A percentile compares a stretch with the other conserved stretches of the same genome.
phyloP scores from a whole-genome alignment of 92 coral and sea anemone genomes.

The Siderastrea siderea region DNA sequence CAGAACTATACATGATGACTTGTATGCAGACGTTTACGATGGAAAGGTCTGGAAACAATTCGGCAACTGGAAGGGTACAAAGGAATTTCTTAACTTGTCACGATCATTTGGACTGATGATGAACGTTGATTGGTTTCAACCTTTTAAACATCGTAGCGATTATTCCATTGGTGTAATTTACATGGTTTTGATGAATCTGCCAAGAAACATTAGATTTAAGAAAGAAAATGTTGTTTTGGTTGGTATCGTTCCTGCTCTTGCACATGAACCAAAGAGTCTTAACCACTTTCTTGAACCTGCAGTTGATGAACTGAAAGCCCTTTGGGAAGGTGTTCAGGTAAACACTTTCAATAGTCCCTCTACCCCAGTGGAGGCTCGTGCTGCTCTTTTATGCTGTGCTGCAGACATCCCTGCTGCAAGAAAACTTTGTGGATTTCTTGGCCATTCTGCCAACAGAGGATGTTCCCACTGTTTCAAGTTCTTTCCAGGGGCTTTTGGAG shows the following conservation, averaged over 20 bases:
- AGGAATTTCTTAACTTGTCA: slow-evolving; percentile 35
- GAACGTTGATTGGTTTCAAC: slow-evolving; percentile 36
- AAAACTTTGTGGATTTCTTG: slow-evolving; percentile 71
- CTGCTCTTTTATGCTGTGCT: slow-evolving; percentile 54
- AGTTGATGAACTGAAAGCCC: slow-evolving; percentile 16
- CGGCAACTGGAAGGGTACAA: slow-evolving; percentile 33
- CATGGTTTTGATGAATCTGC: slow-evolving; percentile 67
- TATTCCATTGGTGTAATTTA: too few relatives aligned
- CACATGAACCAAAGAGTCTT: slow-evolving; percentile 56
- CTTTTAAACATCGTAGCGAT: slow-evolving; percentile 63
- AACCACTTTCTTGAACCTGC: slow-evolving; percentile 66
- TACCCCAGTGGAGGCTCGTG: slow-evolving; percentile 21
- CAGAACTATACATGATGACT: slow-evolving; percentile 21
- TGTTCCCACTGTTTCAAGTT: too few relatives aligned
- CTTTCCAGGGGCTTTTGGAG: too few relatives aligned
- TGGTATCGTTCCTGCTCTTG: slow-evolving; percentile 61
- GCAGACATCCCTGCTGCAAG: slow-evolving; percentile 75
- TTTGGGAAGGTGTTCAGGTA: slow-evolving; percentile 55
- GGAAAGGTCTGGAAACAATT: slow-evolving; percentile 60
- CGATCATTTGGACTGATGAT: slow-evolving; percentile 27
- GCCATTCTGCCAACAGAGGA: slow-evolving; percentile 74
- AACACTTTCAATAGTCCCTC: slow-evolving; percentile 27
- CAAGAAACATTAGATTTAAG: slow-evolving; percentile 54
- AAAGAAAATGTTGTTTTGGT: slow-evolving; percentile 61
- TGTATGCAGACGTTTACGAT: slow-evolving; percentile 64